phyloP scores from a whole-genome alignment of 1,140 invertebrate genomes.

The Oryzaephilus surinamensis region DNA sequence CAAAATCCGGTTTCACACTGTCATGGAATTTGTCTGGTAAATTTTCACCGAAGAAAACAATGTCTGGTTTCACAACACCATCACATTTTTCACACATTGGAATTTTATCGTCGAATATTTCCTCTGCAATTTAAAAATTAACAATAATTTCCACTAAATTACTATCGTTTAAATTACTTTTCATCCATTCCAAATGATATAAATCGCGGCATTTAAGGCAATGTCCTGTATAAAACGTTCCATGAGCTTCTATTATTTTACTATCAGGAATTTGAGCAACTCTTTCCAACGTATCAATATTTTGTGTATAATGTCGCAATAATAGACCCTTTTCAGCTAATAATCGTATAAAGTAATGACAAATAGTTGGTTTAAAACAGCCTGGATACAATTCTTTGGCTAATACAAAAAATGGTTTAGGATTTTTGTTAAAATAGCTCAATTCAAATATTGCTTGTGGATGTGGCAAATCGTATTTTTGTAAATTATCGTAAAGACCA shows the following conservation, averaged over 20 bases:
- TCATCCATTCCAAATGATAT: constrained; percentile 70
- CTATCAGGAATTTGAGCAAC: constrained; percentile 75
- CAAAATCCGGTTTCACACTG: constrained; percentile 62
- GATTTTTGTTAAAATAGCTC: constrained; percentile 68
- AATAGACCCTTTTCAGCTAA: constrained; percentile 70
- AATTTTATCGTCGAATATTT: constrained; percentile 60
- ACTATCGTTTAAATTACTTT: constrained; percentile 18
- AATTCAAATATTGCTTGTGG: constrained; percentile 96
- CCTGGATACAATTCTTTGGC: constrained; percentile 81
- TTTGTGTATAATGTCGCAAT: constrained; percentile 80
- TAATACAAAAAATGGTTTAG: constrained; percentile 75
- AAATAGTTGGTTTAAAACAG: constrained; percentile 66
- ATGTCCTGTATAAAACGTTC: constrained; percentile 81
- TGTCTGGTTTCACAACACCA: constrained; percentile 83
- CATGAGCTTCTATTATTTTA: constrained; percentile 88
- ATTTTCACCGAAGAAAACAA: constrained; percentile 89
- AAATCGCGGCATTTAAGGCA: constrained; percentile 67
- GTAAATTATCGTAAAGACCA: constrained; percentile 85
- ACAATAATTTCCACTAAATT: not conserved
- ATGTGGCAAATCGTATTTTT: constrained; percentile 84
- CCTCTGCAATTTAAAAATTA: constrained; percentile 47
- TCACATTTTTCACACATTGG: constrained; percentile 59
- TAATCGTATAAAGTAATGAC: constrained; percentile 76
- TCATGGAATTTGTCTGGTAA: constrained; percentile 67
- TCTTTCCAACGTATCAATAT: constrained; percentile 88